Percentiles rank a stretch among this genome's conserved stretches.
Conservation (phyloP, 64 coral and sea anemone genomes). For the Orbicella faveolata region DNA sequence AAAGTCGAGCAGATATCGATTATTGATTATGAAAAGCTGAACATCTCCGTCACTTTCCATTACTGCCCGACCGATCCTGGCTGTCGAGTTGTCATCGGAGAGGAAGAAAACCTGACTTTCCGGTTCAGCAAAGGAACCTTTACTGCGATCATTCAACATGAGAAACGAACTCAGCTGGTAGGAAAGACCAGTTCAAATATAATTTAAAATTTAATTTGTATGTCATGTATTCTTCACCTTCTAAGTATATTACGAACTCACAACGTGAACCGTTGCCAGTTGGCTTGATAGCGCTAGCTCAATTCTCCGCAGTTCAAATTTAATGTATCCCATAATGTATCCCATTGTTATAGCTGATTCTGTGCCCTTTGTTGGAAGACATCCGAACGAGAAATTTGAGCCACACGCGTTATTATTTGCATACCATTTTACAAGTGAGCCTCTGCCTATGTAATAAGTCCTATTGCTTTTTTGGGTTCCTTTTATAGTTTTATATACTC, state of each 20-base stretch:
- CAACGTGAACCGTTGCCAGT: no score
- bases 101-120: conserved; percentile 6
- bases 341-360: no score
- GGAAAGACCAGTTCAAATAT: not conserved
- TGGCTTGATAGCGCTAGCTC: no score
- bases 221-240: no score
- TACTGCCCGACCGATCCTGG: conserved; percentile 67
- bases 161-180: conserved; percentile 48
- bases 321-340: no score
- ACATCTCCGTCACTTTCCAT: conserved; percentile 27
- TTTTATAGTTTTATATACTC: conserved; percentile 59
- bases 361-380: no score
- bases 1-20: conserved; percentile 37
- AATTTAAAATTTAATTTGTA: not conserved
- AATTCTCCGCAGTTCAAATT: no score
- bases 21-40: conserved; percentile 25
- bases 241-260: no score
- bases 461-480: not conserved
- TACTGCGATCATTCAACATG: conserved; percentile 43
- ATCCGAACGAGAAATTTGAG: no score
- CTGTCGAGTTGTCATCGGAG: conserved; percentile 65
- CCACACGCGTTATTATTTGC: no score
- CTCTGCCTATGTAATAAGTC: not conserved
- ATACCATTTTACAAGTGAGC: no score
- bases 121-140: conserved; percentile 47